Evolutionary conservation across 30 jellyfish, hydroid and myxozoan genomes (phyloP).

Genomic region (Turritopsis rubra): DNA sequence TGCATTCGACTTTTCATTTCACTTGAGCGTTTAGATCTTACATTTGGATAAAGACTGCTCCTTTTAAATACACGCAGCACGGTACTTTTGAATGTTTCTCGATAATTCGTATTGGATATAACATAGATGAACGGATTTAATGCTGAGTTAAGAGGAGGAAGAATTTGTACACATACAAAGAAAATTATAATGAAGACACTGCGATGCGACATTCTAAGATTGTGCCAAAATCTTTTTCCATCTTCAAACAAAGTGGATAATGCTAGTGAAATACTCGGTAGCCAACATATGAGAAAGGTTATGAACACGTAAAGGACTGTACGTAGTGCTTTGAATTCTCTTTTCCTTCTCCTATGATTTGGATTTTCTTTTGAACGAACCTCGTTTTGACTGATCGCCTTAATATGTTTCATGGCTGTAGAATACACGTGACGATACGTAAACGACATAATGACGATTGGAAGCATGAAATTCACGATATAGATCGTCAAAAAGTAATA

Average conservation of each 20-base stretch:
- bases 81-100: neutral
- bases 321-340: constrained; percentile 17
- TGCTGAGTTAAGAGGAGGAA: constrained; percentile 37
- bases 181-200: neutral
- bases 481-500: constrained; percentile 16
- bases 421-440: constrained; percentile 18
- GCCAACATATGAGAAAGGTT: constrained; percentile 22
- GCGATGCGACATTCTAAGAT: neutral
- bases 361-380: neutral
- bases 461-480: constrained; percentile 15
- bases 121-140: constrained; percentile 37
- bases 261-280: constrained; percentile 7
- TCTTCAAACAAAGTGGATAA: neutral
- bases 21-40: neutral
- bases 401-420: constrained; percentile 26
- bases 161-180: constrained; percentile 1
- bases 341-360: neutral
- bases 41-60: neutral
- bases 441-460: constrained; percentile 20
- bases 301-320: constrained; percentile 23
- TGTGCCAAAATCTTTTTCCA: neutral
- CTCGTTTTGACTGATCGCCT: constrained; percentile 9
- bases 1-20: neutral
- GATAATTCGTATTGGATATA: constrained; percentile 25
- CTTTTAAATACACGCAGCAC: neutral